Base-by-base conservation (phyloP, 37 sponge, comb jelly and placozoan genomes). In the Hormiphora californensis region DNA sequence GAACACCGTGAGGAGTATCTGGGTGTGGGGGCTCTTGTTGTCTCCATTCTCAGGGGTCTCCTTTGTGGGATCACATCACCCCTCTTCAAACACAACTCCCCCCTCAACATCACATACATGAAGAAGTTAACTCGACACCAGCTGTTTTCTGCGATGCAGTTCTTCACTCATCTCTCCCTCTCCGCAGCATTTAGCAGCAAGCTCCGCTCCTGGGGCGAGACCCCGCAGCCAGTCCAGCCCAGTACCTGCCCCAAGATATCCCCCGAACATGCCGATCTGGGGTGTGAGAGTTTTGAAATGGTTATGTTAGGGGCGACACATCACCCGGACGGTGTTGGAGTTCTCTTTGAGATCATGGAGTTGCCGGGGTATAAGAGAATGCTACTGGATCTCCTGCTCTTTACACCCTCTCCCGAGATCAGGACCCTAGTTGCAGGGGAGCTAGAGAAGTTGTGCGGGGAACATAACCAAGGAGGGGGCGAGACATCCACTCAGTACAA, bases 11-110 rank as follows among this genome's bases (percentile, higher is more conserved):
- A 73, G 46, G 81, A 73, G 46, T 73, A 40, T 19, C 35, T 73
- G 44, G 81, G 25, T 22, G 81, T 73, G 1, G 40, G 46, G 28
- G 27, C 21, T 43, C 46, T 73, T 43, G 35, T 33, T 39, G 81
- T 73, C 81, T 73, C 81, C 81, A 73, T 73, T 25, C 43, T 73
- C 46, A 73, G 81, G 35, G 81, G 81, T n/a, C 81, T 73, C 3
- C 46, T 73, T 28, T 73, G 81, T 33, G 81, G 81, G 0, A 73
- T 73, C 12, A 43, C 81, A 1, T 43, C 46, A n/a, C 81, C 81
- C 27, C 81, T 73, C 25, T 73, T 73, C 81, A 73, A 73, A 17
- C 81, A 73, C 81, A 73, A 73, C 44, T 43, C 81, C 44, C 23
- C 81, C 0, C 81, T 73, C 17, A 73, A 73, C 22, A 46, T 73